A percentile compares a stretch with the other conserved stretches of the same genome.
These are phyloP conservation scores for Chiloscyllium punctatum DNA, from an alignment of 2,797 vertebrate species.

Conservation along the genomic window DNA sequence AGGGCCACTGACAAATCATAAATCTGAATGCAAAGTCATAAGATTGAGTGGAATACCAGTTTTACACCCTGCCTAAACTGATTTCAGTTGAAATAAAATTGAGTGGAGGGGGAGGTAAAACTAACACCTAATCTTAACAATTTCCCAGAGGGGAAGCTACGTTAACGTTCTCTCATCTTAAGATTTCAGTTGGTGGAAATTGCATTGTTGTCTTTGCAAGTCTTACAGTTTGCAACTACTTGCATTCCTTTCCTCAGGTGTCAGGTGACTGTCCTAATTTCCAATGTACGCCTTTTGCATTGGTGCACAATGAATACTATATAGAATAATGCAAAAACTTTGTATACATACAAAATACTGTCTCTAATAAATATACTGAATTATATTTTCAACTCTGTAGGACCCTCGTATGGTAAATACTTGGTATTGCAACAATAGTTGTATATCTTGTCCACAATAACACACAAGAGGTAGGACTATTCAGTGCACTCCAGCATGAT, in stretches of 20 bases:
- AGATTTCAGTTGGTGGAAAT: not conserved
- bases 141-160: not conserved
- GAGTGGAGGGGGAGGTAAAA: not conserved
- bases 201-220: not conserved
- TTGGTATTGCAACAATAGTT: not conserved
- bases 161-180: not conserved
- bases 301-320: not conserved
- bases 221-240: not conserved
- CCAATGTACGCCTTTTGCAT: not conserved
- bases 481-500: no score
- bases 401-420: not conserved
- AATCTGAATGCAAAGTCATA: not conserved
- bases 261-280: not conserved
- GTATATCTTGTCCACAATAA: not conserved
- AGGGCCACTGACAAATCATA: not conserved
- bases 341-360: not conserved
- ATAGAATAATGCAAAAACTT: not conserved
- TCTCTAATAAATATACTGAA: not conserved
- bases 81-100: not conserved
- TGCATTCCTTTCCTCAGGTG: not conserved
- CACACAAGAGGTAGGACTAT: no score
- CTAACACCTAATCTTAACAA: not conserved
- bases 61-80: not conserved
- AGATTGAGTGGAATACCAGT: no score
- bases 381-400: not conserved